Evolutionary conservation across 2,113 vertebrate species (phyloP), one percentile per base, ranked within the genome.

Genomic region (Orycteropus afer): DNA sequence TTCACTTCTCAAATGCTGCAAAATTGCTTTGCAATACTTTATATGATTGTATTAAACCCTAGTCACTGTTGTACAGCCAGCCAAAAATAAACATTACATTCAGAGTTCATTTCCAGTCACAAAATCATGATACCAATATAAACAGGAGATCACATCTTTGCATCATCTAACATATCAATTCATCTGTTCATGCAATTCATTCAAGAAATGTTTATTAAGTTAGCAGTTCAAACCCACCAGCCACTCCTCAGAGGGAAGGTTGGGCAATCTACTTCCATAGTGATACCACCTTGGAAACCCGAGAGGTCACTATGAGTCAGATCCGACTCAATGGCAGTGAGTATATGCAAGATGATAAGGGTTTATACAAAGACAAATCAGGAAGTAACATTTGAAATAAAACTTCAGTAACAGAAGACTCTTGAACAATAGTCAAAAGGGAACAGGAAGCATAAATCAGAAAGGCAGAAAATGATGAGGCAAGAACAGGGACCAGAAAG

Each of bases 171-270:
- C 27, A 51, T 63, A 27, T 61, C 42, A 47, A 57, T 29, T 86
- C 1, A 5, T 61, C 53, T 84, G 37, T 34, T 34, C 55, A 42
- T 18, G 25, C 40, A 74, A 82, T 23, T 13, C 9, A 65, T 32
- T 80, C 55, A 82, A 91, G 42, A 84, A 93, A 37, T 34, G 47
- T 23, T 85, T 82, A 86, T 12, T 57, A 87, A 94, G 59, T 27
- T 7, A 27, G 25, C 10, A 25, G 59, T 25, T 61, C 23, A 25
- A 61, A 23, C 22, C 59, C 59, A 61, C 18, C 59, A 61, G 59
- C 59, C 59, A 61, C 59, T 61, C 59, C 18, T 8, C 25, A 27
- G 25, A 25, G 27, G 7, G 27, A 61, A 61, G 59, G 9, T 61
- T 4, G 27, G 25, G 59, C 59, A 5, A 8, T 29, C 4, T 5